These are phyloP conservation scores for Romanogobio albipinnatus DNA, from an alignment of 2,113 vertebrate species.

Conservation along the genomic window DNA sequence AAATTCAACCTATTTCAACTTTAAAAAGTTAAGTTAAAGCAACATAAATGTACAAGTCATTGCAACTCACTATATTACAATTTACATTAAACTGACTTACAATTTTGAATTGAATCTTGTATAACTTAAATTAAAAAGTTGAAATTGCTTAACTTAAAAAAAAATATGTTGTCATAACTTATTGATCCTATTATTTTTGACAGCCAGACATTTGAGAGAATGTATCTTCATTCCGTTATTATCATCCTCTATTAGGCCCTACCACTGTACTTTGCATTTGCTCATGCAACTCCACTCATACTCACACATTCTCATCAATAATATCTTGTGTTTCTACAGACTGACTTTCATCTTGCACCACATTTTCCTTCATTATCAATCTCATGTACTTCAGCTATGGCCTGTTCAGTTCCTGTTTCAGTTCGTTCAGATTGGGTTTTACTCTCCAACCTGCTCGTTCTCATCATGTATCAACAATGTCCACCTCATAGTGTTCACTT, in stretches of 20 bases:
- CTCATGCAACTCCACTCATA: not conserved
- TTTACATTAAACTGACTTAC: too few relatives aligned
- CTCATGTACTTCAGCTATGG: not conserved
- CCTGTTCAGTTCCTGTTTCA: not conserved
- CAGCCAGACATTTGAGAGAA: not conserved
- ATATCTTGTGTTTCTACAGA: not conserved
- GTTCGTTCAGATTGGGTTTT: not conserved
- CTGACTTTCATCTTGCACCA: not conserved
- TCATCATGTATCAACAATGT: not conserved
- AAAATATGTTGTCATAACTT: too few relatives aligned
- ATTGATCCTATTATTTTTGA: too few relatives aligned
- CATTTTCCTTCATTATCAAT: not conserved
- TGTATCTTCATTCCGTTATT: not conserved
- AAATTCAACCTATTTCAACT: too few relatives aligned
- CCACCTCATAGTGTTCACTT: not conserved
- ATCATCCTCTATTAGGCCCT: not conserved
- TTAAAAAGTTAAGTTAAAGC: too few relatives aligned
- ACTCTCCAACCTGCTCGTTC: not conserved
- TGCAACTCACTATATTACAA: too few relatives aligned
- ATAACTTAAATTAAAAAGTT: too few relatives aligned
- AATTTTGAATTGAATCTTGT: too few relatives aligned
- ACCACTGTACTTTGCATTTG: not conserved
- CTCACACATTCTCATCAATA: not conserved
- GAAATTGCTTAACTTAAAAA: too few relatives aligned
- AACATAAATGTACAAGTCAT: too few relatives aligned